Percentiles rank a stretch among this genome's conserved stretches.
phyloP scores from a whole-genome alignment of 2,113 vertebrate genomes.

The Isichthys henryi region DNA sequence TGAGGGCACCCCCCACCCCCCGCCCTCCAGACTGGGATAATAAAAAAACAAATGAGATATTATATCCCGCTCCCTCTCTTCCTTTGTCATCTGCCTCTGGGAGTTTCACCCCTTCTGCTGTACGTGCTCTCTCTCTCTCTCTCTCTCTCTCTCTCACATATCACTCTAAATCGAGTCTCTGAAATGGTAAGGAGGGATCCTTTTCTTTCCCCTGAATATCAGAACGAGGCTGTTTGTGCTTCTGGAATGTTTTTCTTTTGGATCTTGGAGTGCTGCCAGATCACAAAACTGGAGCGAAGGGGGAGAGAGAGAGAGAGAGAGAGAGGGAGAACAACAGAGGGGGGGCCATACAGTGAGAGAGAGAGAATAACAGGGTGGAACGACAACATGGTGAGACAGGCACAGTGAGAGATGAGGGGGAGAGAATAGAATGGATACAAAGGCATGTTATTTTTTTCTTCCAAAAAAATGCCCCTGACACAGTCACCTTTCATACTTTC shows the following conservation, averaged over 20 bases:
- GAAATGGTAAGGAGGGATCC: conserved; percentile 67
- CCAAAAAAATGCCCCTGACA: conserved; percentile 45
- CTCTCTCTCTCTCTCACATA: conserved; percentile 27
- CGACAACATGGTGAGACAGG: neutral
- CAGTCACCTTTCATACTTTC: conserved; percentile 41
- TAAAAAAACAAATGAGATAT: conserved; percentile 60
- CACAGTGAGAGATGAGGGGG: neutral
- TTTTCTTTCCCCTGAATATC: conserved; percentile 52
- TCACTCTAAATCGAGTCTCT: conserved; percentile 51
- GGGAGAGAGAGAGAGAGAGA: conserved; percentile 43
- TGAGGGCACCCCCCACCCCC: conserved; percentile 30
- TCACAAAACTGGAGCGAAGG: conserved; percentile 55
- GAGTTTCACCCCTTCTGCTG: conserved; percentile 26
- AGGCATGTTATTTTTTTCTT: neutral
- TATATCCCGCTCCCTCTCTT: conserved; percentile 30
- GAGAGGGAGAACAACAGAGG: conserved; percentile 44
- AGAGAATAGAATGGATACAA: conserved; percentile 32
- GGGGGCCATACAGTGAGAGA: conserved; percentile 42
- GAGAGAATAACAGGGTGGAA: conserved; percentile 5
- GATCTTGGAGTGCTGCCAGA: conserved; percentile 74
- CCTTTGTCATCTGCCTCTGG: conserved; percentile 17
- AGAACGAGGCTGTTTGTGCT: conserved; percentile 66
- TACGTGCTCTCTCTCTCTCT: conserved; percentile 44
- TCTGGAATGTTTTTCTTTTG: conserved; percentile 61
- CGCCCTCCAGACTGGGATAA: conserved; percentile 50